Evolutionary conservation across 2,113 vertebrate species (phyloP).

Genomic region (Pontoporia blainvillei): DNA sequence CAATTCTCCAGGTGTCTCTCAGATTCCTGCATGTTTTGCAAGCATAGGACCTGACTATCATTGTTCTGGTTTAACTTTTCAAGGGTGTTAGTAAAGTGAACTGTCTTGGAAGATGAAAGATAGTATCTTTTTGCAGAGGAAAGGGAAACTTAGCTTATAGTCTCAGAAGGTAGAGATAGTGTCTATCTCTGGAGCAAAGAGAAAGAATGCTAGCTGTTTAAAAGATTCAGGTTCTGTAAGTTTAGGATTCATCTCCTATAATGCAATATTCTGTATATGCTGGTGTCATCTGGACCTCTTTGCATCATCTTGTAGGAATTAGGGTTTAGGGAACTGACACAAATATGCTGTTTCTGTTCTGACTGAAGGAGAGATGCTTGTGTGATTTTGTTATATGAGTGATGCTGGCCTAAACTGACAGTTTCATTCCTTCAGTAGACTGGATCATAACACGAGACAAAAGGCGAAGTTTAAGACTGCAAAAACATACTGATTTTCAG

Average conservation of each 20-base stretch:
- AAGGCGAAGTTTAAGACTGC: not conserved
- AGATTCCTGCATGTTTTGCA: not conserved
- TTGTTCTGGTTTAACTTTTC: not conserved
- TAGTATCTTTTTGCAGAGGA: not conserved
- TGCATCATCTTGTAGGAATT: not conserved
- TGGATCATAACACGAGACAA: not conserved
- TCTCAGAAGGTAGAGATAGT: not conserved
- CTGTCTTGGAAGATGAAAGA: not conserved
- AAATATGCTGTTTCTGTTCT: not conserved
- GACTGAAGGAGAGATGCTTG: not conserved
- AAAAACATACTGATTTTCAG: not conserved
- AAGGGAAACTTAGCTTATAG: not conserved
- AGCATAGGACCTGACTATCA: not conserved
- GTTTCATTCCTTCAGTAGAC: not conserved
- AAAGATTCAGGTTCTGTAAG: not conserved
- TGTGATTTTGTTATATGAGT: not conserved
- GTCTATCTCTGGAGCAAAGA: not conserved
- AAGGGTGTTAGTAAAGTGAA: not conserved
- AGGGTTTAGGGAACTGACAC: not conserved
- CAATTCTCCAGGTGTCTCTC: not conserved
- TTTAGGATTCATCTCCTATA: not conserved
- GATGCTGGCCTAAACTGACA: not conserved
- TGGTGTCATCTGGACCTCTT: not conserved
- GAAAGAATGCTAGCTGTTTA: not conserved
- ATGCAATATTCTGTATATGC: not conserved